A percentile compares a stretch with the other conserved stretches of the same genome.
phyloP scores from a whole-genome alignment of 2,797 vertebrate species.

The Phoeniculus purpureus region DNA sequence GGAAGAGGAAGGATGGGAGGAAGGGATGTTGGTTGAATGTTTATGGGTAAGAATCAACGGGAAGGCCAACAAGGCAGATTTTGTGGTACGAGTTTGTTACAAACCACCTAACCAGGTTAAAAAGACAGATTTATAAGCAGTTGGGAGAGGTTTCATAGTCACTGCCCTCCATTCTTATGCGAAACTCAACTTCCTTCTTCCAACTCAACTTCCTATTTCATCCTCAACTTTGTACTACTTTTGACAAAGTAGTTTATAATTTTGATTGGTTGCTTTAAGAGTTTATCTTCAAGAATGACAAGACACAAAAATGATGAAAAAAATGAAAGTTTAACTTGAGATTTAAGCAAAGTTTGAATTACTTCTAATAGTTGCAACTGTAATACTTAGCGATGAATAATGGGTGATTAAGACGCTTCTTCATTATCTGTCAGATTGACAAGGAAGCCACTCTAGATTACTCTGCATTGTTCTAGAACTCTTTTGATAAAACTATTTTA shows the following conservation, averaged over 20 bases:
- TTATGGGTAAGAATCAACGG: too few species aligned
- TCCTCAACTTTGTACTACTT: background rate
- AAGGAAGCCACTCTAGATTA: background rate
- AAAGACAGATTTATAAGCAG: too few species aligned
- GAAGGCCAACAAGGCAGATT: too few species aligned
- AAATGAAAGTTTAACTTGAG: background rate
- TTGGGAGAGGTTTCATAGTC: too few species aligned
- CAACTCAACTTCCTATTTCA: too few species aligned
- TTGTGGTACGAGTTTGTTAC: too few species aligned
- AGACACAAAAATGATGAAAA: background rate
- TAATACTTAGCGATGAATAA: background rate
- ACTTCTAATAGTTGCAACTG: background rate
- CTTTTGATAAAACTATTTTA: background rate
- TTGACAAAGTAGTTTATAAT: background rate
- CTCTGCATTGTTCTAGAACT: background rate
- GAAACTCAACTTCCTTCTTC: too few species aligned
- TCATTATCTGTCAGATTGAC: background rate
- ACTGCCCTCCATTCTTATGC: too few species aligned
- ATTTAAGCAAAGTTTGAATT: background rate
- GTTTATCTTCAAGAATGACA: background rate
- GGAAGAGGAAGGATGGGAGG: background rate
- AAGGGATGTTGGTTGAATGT: too few species aligned
- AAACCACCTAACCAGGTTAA: too few species aligned
- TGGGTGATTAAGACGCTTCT: background rate
- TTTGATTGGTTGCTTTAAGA: background rate